These are phyloP conservation scores for Molossus molossus DNA, from an alignment of 2,797 vertebrate genomes.

Conservation along the genomic window DNA sequence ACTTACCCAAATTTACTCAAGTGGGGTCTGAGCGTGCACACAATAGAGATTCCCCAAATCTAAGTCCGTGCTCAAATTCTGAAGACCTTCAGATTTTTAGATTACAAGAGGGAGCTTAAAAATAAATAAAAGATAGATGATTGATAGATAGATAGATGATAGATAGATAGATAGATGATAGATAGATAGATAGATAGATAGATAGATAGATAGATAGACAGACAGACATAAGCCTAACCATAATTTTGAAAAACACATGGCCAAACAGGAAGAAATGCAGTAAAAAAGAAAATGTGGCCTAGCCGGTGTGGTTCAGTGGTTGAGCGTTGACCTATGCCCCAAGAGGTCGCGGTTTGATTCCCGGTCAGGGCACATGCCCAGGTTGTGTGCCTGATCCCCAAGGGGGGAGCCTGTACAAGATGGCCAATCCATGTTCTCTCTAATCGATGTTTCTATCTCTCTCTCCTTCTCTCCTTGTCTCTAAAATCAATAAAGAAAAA, in stretches of 20 bases:
- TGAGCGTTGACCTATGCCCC: too few species aligned
- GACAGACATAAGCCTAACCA: background rate
- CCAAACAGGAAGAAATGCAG: slow-evolving; percentile 22
- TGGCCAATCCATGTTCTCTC: too few species aligned
- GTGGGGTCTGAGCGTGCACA: background rate
- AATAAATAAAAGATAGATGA: background rate
- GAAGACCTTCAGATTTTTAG: background rate
- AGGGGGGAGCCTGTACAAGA: too few species aligned
- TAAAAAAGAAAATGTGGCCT: background rate
- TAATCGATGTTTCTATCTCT: too few species aligned
- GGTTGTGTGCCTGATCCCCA: too few species aligned
- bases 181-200: background rate
- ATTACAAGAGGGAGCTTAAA: background rate
- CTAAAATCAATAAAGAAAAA: too few species aligned
- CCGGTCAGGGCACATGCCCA: too few species aligned
- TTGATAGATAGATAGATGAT: background rate
- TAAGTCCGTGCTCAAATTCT: background rate
- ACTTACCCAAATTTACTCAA: slow-evolving; percentile 30
- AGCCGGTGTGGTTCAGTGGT: too few species aligned
- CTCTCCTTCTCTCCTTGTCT: too few species aligned
- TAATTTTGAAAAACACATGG: slow-evolving; percentile 22
- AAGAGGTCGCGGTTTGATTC: too few species aligned
- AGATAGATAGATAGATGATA: background rate
- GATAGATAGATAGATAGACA: background rate
- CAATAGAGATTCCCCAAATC: background rate